phyloP scores from a whole-genome alignment of 2,113 vertebrate species.

The Sebastes fasciatus region DNA sequence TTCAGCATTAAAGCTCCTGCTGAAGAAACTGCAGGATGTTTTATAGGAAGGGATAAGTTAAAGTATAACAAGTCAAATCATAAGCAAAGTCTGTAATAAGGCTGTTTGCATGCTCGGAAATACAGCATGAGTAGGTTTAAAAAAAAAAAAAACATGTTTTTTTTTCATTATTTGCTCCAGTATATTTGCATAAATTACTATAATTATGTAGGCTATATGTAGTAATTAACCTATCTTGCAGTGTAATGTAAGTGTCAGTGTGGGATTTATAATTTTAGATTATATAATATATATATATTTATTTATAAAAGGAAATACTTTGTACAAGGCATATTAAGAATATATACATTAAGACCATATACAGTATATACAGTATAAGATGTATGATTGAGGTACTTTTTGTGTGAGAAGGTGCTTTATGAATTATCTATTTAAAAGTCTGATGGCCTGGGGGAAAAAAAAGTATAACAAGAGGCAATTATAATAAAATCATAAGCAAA shows the following conservation, averaged over 20 bases:
- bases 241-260: not conserved
- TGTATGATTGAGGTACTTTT: too few species aligned
- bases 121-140: not conserved
- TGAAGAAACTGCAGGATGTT: not conserved
- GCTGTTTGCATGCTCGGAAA: not conserved
- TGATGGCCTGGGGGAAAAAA: too few species aligned
- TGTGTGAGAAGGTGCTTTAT: too few species aligned
- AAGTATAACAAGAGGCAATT: not conserved
- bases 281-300: too few species aligned
- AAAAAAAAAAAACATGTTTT: too few species aligned
- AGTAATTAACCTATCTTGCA: not conserved
- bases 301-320: too few species aligned
- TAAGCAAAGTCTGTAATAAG: not conserved
- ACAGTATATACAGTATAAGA: too few species aligned
- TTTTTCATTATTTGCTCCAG: not conserved
- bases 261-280: not conserved
- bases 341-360: too few species aligned
- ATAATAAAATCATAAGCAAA: not conserved
- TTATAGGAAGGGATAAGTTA: not conserved
- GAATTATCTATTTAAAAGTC: too few species aligned
- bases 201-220: not conserved
- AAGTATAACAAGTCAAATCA: not conserved
- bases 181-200: not conserved
- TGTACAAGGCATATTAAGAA: too few species aligned
- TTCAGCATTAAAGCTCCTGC: not conserved